These are phyloP conservation scores for Pseudochaenichthys georgianus DNA, from an alignment of 2,797 vertebrate species.

Conservation along the genomic window DNA sequence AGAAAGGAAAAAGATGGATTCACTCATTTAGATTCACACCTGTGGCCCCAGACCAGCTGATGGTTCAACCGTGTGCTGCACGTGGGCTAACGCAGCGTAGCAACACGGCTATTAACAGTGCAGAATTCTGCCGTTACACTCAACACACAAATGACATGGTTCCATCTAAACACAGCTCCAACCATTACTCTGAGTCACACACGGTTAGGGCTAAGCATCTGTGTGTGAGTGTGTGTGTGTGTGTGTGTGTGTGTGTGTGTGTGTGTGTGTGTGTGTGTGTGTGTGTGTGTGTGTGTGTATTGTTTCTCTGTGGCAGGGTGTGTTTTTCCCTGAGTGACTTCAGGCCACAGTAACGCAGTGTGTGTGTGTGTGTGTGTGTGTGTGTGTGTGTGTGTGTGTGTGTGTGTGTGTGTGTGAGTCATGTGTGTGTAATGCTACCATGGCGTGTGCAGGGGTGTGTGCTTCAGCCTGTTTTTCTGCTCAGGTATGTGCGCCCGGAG, in stretches of 20 bases:
- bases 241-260: slow-evolving; percentile 60
- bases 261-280: too few species aligned
- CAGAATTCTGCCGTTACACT: slow-evolving; percentile 42
- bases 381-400: slow-evolving; percentile 48
- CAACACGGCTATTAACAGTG: slow-evolving; percentile 34
- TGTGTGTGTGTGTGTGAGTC: slow-evolving; percentile 61
- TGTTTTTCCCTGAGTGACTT: slow-evolving; percentile 79
- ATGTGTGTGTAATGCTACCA: slow-evolving; percentile 68
- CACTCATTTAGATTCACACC: slow-evolving; percentile 20
- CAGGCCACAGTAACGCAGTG: slow-evolving; percentile 75
- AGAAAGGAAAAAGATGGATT: not conserved
- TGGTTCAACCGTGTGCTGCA: not conserved
- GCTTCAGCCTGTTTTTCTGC: slow-evolving; percentile 82
- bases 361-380: slow-evolving; percentile 46
- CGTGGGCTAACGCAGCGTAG: slow-evolving; percentile 11
- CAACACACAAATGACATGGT: slow-evolving; percentile 69
- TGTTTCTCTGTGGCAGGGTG: slow-evolving; percentile 73
- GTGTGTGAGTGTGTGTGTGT: slow-evolving; percentile 60
- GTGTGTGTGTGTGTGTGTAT: slow-evolving; percentile 61
- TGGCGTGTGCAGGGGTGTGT: slow-evolving; percentile 80
- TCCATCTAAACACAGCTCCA: slow-evolving; percentile 58
- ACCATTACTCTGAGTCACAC: slow-evolving; percentile 71
- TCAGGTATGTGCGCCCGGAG: slow-evolving; percentile 86
- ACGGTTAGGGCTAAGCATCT: slow-evolving; percentile 57
- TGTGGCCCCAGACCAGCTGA: slow-evolving; percentile 41